Evolutionary conservation across 2,888 invertebrate genomes (phyloP).

Genomic region (Drosophila anomelani): DNA sequence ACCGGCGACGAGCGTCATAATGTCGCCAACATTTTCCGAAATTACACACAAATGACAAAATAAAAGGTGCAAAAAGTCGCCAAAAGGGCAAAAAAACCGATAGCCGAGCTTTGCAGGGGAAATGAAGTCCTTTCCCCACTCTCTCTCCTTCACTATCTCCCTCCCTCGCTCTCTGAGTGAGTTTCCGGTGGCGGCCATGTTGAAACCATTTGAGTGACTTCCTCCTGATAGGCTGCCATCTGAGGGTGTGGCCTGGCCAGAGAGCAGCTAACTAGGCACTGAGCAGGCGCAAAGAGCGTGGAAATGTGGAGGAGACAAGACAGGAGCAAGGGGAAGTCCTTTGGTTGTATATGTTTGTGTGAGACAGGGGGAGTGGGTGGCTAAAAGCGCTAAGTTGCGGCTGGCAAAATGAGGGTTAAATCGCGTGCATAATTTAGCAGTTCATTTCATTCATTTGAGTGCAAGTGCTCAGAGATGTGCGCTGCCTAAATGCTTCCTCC

Average conservation of each 20-base stretch:
- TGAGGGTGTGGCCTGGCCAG: conserved; percentile 58
- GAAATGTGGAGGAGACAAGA: not conserved
- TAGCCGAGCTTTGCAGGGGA: conserved; percentile 53
- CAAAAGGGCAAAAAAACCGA: conserved; percentile 24
- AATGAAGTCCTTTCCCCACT: conserved; percentile 26
- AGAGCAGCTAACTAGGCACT: not conserved
- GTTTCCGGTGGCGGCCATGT: conserved; percentile 33
- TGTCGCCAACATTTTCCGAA: conserved; percentile 80
- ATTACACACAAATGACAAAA: conserved; percentile 81
- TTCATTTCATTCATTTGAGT: conserved; percentile 81
- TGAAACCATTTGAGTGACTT: conserved; percentile 27
- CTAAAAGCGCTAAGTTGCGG: conserved; percentile 48
- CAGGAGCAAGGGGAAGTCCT: conserved; percentile 15
- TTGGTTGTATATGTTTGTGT: not conserved
- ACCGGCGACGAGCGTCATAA: conserved; percentile 59
- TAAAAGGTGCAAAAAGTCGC: conserved; percentile 73
- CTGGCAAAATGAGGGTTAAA: conserved; percentile 78
- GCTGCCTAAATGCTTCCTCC: conserved; percentile 45
- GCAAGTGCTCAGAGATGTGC: conserved; percentile 67
- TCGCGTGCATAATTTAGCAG: conserved; percentile 82
- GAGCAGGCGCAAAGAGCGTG: conserved; percentile 47
- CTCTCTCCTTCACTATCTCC: conserved; percentile 21
- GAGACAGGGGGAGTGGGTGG: not conserved
- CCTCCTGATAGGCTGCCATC: conserved; percentile 51
- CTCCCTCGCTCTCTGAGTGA: conserved; percentile 26